phyloP scores from a whole-genome alignment of 2,797 vertebrate genomes.

The Oreortyx pictus region DNA sequence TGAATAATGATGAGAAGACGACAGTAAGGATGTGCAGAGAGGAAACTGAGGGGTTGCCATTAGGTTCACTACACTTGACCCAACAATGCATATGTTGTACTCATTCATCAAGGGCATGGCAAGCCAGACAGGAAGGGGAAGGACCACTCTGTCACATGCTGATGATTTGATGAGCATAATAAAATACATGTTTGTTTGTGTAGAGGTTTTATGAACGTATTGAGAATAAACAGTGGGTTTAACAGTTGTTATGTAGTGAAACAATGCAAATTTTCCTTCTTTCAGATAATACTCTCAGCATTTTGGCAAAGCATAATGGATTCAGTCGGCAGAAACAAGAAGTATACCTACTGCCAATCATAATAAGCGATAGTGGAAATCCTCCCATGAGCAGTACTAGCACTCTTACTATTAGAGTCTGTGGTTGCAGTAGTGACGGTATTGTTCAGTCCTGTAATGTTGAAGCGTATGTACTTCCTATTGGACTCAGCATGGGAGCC shows the following conservation, averaged over 20 bases:
- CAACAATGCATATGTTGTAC: accelerated
- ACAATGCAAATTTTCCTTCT: constrained; percentile 45
- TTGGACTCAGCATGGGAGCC: constrained; percentile 98
- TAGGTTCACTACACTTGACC: neutral
- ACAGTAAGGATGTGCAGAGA: neutral
- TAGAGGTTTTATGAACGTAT: neutral
- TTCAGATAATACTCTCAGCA: constrained; percentile 95
- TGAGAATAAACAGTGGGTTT: neutral
- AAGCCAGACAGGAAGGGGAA: neutral
- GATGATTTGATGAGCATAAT: neutral
- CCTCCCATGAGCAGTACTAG: constrained; percentile 98
- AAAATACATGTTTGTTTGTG: neutral
- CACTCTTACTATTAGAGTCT: constrained; percentile 96
- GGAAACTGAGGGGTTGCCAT: neutral
- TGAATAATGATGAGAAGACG: neutral
- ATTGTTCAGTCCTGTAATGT: constrained; percentile 95
- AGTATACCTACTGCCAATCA: constrained; percentile 93
- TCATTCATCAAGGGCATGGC: neutral
- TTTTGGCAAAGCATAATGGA: constrained; percentile 93
- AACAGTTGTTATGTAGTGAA: neutral
- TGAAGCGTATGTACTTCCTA: constrained; percentile 95
- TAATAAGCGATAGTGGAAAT: constrained; percentile 93
- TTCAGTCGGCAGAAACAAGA: constrained; percentile 97
- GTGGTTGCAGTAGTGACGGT: constrained; percentile 94
- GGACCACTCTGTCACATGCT: neutral